Conservation (phyloP, 2,797 vertebrate genomes). For the Mormyrops boulengeri region DNA sequence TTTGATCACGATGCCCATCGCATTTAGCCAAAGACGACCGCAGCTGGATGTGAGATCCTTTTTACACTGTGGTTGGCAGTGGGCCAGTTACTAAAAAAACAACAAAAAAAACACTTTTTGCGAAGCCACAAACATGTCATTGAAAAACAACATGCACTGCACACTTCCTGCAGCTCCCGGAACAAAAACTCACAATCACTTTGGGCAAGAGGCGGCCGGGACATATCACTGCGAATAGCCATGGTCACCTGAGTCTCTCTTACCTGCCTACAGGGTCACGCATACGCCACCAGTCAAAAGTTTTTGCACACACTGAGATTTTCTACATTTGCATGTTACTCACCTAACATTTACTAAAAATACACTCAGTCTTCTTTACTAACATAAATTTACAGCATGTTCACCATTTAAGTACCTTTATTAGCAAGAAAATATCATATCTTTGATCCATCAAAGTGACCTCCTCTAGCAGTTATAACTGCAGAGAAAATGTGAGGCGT, state of each 20-base stretch:
- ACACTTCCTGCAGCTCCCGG: background rate
- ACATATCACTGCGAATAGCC: background rate
- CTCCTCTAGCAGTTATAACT: background rate
- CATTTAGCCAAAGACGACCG: background rate
- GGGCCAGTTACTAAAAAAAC: background rate
- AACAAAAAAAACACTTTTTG: background rate
- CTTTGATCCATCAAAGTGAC: background rate
- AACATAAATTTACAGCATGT: background rate
- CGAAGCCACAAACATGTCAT: background rate
- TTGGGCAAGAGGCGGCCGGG: background rate
- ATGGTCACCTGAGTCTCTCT: background rate
- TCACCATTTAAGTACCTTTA: background rate
- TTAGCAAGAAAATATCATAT: background rate
- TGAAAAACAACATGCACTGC: background rate
- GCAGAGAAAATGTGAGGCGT: background rate
- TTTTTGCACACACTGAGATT: background rate
- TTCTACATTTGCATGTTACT: background rate
- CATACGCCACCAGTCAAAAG: background rate
- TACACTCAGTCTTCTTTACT: background rate
- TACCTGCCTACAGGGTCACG: background rate
- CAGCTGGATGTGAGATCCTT: background rate
- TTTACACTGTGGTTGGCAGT: background rate
- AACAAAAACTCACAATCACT: background rate
- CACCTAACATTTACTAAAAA: background rate
- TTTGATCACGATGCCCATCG: background rate